A percentile compares a stretch with the other conserved stretches of the same genome.
These are phyloP conservation scores for Tipula confusa DNA, from an alignment of 2,888 invertebrate species.

Conservation along the genomic window DNA sequence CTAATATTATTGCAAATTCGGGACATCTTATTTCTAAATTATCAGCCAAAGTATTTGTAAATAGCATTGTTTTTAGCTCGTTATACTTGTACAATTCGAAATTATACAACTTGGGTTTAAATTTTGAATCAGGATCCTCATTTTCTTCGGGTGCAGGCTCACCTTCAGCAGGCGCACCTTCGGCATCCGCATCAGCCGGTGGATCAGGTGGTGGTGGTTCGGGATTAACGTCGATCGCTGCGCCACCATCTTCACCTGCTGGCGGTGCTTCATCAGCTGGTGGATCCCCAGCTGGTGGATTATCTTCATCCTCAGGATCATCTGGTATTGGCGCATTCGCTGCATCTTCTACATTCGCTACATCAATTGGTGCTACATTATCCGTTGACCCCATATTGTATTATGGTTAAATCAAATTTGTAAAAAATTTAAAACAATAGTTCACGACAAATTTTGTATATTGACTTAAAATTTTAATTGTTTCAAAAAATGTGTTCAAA, in stretches of 20 bases:
- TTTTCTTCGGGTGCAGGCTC: not conserved
- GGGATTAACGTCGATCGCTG: not conserved
- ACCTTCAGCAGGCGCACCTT: not conserved
- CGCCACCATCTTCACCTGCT: not conserved
- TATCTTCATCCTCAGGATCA: too few species aligned
- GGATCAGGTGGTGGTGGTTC: not conserved
- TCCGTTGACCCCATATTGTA: too few species aligned
- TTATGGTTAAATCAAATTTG: not conserved
- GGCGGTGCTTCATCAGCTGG: not conserved
- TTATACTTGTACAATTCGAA: not conserved
- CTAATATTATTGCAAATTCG: conserved; percentile 36
- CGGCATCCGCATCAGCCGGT: not conserved
- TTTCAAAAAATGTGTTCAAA: not conserved
- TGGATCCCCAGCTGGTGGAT: not conserved
- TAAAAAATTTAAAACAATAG: not conserved
- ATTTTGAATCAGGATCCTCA: not conserved
- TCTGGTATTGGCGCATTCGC: too few species aligned
- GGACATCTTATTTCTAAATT: conserved; percentile 35
- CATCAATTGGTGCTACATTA: too few species aligned
- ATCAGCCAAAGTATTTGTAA: not conserved
- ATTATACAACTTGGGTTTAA: not conserved
- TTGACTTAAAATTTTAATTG: not conserved
- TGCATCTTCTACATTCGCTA: not conserved
- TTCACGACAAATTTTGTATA: not conserved
- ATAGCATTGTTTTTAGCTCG: not conserved